A percentile compares a stretch with the other conserved stretches of the same genome.
These are phyloP conservation scores for Papilio elwesi DNA, from an alignment of 2,888 invertebrate species.

Conservation along the genomic window DNA sequence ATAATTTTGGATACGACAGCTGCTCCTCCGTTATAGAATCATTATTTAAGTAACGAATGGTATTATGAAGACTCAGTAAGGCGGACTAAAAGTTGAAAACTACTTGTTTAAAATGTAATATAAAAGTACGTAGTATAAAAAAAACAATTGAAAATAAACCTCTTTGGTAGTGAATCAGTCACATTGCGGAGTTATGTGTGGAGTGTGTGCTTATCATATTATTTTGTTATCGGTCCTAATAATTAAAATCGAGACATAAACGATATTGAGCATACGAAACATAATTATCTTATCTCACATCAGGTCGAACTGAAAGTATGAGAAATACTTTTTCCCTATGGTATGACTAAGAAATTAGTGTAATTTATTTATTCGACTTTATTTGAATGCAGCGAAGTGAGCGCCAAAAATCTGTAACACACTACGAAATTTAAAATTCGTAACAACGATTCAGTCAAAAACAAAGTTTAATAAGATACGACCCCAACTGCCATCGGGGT, in stretches of 20 bases:
- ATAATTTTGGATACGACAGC: too few species aligned
- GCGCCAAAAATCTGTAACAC: too few species aligned
- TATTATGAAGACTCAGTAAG: background rate
- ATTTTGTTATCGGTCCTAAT: constrained; percentile 24
- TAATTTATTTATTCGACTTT: background rate
- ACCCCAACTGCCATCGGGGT: too few species aligned
- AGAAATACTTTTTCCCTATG: background rate
- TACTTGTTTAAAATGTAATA: too few species aligned
- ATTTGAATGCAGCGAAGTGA: too few species aligned
- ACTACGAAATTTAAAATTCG: too few species aligned
- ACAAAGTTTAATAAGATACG: too few species aligned
- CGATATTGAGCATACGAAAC: background rate
- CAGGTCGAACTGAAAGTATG: background rate
- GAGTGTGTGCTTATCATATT: constrained; percentile 30
- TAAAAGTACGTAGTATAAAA: background rate
- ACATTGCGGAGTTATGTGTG: constrained; percentile 3
- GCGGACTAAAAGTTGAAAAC: background rate
- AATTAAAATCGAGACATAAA: constrained; percentile 18
- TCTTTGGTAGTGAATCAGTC: constrained; percentile 17
- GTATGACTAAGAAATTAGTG: constrained; percentile 1
- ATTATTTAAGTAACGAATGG: background rate
- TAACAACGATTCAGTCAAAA: too few species aligned
- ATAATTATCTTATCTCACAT: constrained; percentile 22
- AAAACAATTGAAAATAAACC: background rate
- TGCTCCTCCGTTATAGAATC: background rate